Evolutionary conservation across 2,888 invertebrate species (phyloP), one percentile per base, ranked within the genome.

Genomic region (Itoplectis maculator): DNA sequence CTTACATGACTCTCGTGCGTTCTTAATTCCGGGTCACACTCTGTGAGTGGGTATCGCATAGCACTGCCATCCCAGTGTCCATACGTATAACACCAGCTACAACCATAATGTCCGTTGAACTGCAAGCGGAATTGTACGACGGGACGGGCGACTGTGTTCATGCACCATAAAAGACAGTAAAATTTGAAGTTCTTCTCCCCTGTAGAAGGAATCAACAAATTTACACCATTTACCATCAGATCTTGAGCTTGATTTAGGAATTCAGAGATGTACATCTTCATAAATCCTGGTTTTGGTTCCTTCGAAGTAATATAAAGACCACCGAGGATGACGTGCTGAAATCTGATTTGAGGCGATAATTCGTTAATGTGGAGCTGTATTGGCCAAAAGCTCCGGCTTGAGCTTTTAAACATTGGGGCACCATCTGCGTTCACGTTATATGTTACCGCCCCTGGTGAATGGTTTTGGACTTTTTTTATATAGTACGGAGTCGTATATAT

Each of bases 251-350:
- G 68, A 35, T 77, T n/a, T 4, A 85, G 56, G 49, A 86, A 76
- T 18, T 37, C 59, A 51, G 79, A 76, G 8, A 85, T 68, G 37
- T 81, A 85, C 15, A 68, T 20, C 11, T 83, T 85, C 81, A 85
- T 83, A 13, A 82, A 75, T 35, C 78, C 63, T 13, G 76, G 61
- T 15, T 51, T 72, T 9, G 85, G 85, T 45, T 85, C 85, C 11
- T 73, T 61, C 3, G 66, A 61, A 13, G 79, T 84, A 11, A 78
- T 56, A 79, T 63, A 84, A 23, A 84, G 56, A 15, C 72, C 82
- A 20, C 29, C 29, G 5, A 29, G 29, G 2, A 29, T 29, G 2
- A 29, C 5, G 29, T 5, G 2, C 3, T 5, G 5, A 5, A 29
- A 5, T 29, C 29, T 2, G 5, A 3, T 29, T 23, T 51, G 15